These are phyloP conservation scores for Ips nitidus DNA, from an alignment of 1,140 invertebrate species.

Conservation along the genomic window DNA sequence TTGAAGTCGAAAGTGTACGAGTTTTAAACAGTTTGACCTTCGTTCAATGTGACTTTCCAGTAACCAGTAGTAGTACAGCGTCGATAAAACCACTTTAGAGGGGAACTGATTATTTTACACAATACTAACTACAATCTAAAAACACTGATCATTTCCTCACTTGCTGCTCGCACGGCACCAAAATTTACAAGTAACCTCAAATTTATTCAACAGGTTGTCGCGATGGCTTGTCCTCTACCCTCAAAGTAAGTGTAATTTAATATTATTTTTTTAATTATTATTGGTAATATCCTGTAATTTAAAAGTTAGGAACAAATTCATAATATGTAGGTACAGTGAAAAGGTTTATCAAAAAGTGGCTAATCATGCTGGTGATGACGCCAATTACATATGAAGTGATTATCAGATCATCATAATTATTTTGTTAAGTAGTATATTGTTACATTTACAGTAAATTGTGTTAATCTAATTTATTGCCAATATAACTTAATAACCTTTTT, in stretches of 20 bases:
- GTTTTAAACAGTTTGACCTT: constrained; percentile 12
- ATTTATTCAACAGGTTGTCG: constrained; percentile 24
- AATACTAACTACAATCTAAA: neutral
- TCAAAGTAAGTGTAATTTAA: constrained; percentile 19
- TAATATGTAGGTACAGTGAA: neutral
- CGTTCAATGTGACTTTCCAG: constrained; percentile 35
- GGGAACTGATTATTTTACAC: constrained; percentile 20
- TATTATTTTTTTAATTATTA: constrained; percentile 8
- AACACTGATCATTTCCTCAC: constrained; percentile 1
- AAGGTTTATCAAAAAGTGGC: neutral
- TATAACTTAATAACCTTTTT: neutral
- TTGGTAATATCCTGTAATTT: neutral
- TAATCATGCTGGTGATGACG: constrained; percentile 17
- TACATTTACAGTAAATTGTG: neutral
- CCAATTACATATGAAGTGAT: constrained; percentile 12
- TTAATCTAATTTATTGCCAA: neutral
- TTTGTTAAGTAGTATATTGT: neutral
- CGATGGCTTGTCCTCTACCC: constrained; percentile 23
- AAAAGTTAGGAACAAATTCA: neutral
- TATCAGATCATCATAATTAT: constrained; percentile 5
- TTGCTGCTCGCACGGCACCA: constrained; percentile 5
- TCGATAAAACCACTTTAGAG: constrained; percentile 27
- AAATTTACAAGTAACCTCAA: neutral
- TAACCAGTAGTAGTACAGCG: neutral
- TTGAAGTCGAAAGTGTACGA: no score